Evolutionary conservation across 92 coral and sea anemone genomes (phyloP).

Genomic region (Ricordea florida): DNA sequence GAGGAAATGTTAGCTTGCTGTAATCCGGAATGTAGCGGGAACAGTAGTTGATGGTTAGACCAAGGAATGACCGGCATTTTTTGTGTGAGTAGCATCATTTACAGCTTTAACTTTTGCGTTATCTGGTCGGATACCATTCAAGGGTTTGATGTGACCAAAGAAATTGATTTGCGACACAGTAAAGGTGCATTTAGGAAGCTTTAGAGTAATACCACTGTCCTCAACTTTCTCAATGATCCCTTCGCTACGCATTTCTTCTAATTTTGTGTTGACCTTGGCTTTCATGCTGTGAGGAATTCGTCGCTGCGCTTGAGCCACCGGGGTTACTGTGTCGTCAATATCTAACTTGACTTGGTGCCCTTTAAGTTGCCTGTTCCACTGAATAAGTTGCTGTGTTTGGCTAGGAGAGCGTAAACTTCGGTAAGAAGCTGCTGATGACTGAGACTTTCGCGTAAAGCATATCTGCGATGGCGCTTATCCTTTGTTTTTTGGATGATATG

Average conservation of each 20-base stretch:
- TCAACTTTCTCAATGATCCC: constrained; percentile 43
- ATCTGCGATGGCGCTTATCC: constrained; percentile 15
- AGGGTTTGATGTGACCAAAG: constrained; percentile 60
- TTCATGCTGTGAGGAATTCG: constrained; percentile 51
- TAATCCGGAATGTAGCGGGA: constrained; percentile 50
- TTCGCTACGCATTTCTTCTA: constrained; percentile 36
- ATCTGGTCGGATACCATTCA: constrained; percentile 51
- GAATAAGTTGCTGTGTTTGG: constrained; percentile 25
- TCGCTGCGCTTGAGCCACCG: constrained; percentile 41
- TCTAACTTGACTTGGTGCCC: constrained; percentile 40
- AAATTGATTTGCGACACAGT: constrained; percentile 24
- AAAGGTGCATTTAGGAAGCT: constrained; percentile 52
- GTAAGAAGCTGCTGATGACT: neutral
- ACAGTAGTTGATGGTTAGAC: constrained; percentile 51
- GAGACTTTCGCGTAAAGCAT: constrained; percentile 38
- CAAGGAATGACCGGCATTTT: constrained; percentile 50
- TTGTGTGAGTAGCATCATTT: constrained; percentile 36
- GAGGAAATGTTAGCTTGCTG: constrained; percentile 48
- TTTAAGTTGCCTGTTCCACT: constrained; percentile 55
- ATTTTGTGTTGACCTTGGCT: constrained; percentile 30
- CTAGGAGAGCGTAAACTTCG: neutral
- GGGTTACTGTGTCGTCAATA: constrained; percentile 27
- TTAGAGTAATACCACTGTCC: constrained; percentile 47
- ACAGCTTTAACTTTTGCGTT: constrained; percentile 42
- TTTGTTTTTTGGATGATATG: constrained; percentile 43